Base-by-base conservation (phyloP, 2,888 invertebrate genomes). In the Lomographa bimaculata region DNA sequence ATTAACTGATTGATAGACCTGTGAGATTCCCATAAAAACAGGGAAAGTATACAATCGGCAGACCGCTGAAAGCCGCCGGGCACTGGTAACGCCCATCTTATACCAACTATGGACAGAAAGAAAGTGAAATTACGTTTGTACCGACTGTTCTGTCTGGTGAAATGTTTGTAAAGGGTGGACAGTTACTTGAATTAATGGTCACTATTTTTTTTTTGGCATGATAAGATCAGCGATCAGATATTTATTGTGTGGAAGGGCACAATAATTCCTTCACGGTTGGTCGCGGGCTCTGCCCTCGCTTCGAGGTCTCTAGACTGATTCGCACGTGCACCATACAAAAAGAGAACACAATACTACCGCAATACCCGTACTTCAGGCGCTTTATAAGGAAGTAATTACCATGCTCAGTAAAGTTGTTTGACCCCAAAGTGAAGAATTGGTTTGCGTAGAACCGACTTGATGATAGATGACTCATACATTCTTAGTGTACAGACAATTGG, bases 11-110 rank as follows among this genome's bases (percentile, higher is more conserved):
- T 42, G 21, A 23, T 32, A 36, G 12, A 23, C 16, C 75, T 71
- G 66, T 69, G 65, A 72, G 70, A 74, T 80, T 85, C 78, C 78
- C 80, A 85, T 82, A 83, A 84, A 82, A 85, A 83, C 84, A 79
- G 84, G 85, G 86, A 86, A 87, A 87, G 86, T 84, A 71, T 78
- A 66, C 78, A 77, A 82, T 81, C 70, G 75, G 64, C 65, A 61
- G 55, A 52, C 56, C 66, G 71, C 68, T 71, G 60, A 66, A 68
- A 72, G 79, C 78, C 71, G 70, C 63, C 70, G 65, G 70, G 67
- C 72, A 58, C 52, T 56, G 63, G 80, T 71, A 72, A 79, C 86
- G 84, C 85, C 85, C 80, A 80, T 74, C 75, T 79, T 68, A 73
- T 73, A 70, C 66, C 51, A 46, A 53, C 60, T 53, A 60, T 58